A percentile compares a stretch with the other conserved stretches of the same genome.
phyloP scores from a whole-genome alignment of 1,140 invertebrate genomes.

The Aleiodes sp. region DNA sequence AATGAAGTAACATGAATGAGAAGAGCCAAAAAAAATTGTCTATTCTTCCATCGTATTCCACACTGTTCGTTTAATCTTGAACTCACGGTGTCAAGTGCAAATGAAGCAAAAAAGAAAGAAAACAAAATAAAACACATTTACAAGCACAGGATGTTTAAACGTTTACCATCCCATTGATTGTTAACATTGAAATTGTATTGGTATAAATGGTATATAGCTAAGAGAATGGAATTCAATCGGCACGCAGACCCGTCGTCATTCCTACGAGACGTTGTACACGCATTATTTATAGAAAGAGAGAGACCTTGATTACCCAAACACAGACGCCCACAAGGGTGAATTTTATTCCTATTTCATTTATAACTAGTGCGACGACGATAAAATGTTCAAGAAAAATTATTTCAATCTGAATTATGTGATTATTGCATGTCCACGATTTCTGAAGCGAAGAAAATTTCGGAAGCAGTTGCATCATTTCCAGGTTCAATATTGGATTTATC shows the following conservation, averaged over 20 bases:
- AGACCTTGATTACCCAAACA: conserved; percentile 54
- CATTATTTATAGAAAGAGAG: conserved; percentile 60
- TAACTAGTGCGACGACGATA: not conserved
- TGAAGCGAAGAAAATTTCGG: not conserved
- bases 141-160: conserved; percentile 3
- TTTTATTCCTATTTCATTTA: not conserved
- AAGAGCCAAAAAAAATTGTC: conserved; percentile 1
- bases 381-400: not conserved
- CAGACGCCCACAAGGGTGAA: not conserved
- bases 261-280: conserved; percentile 44
- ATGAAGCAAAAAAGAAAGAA: too few relatives aligned
- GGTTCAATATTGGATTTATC: too few relatives aligned
- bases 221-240: conserved; percentile 18
- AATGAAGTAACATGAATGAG: not conserved
- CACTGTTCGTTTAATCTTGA: conserved; percentile 5
- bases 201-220: not conserved
- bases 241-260: not conserved
- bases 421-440: not conserved
- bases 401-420: not conserved
- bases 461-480: too few relatives aligned
- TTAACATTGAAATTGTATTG: not conserved
- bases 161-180: not conserved
- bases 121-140: too few relatives aligned
- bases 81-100: not conserved
- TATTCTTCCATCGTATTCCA: not conserved